Conservation (phyloP, 2,888 invertebrate species). For the Xylophagus ater region DNA sequence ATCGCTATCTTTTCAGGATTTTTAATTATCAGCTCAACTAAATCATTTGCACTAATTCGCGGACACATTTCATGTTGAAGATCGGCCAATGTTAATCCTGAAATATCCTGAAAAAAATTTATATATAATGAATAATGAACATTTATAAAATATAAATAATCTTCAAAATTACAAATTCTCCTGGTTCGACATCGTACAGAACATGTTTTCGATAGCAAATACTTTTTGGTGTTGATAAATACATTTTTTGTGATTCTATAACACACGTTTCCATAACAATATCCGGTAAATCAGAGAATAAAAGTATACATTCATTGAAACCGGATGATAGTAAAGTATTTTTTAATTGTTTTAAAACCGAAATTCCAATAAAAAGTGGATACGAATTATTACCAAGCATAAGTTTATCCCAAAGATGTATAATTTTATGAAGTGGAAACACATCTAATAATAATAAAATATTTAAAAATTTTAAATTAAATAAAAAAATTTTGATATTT, state of each 20-base stretch:
- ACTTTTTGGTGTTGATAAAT: constrained; percentile 74
- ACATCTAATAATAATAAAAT: constrained; percentile 59
- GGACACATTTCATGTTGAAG: constrained; percentile 67
- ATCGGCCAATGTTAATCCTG: constrained; percentile 54
- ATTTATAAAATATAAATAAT: constrained; percentile 7
- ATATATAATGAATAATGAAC: constrained; percentile 1
- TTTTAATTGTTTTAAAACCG: constrained; percentile 79
- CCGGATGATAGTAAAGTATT: constrained; percentile 76
- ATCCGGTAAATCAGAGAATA: constrained; percentile 98
- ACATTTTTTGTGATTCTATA: constrained; percentile 75
- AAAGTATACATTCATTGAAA: constrained; percentile 95
- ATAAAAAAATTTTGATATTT: constrained; percentile 7
- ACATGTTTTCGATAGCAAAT: constrained; percentile 77
- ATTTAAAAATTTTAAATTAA: constrained; percentile 9
- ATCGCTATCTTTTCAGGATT: constrained; percentile 45
- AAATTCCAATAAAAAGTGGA: constrained; percentile 89
- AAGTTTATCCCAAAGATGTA: constrained; percentile 95
- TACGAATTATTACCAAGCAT: constrained; percentile 86
- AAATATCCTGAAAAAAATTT: constrained; percentile 48
- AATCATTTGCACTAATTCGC: constrained; percentile 75
- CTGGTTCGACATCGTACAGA: constrained; percentile 34
- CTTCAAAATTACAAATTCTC: constrained; percentile 32
- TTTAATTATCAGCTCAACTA: constrained; percentile 59
- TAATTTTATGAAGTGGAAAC: constrained; percentile 93
- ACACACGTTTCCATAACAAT: constrained; percentile 92